Evolutionary conservation across 2,888 invertebrate species (phyloP), one percentile per base, ranked within the genome.

Genomic region (Scaptodrosophila latifasciaeformis): DNA sequence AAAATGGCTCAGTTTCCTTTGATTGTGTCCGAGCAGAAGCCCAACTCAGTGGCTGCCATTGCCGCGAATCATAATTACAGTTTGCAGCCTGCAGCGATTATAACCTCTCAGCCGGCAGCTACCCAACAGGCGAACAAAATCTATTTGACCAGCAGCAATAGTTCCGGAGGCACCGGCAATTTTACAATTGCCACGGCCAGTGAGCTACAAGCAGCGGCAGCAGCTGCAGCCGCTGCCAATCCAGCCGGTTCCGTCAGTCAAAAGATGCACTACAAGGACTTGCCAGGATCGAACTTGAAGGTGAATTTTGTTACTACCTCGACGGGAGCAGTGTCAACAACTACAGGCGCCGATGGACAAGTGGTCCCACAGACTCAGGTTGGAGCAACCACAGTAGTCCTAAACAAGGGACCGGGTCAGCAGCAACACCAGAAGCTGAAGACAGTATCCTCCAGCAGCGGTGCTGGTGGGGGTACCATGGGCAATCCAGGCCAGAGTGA

Each of bases 31-130:
- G 86, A 79, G 46, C 75, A 81, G 44, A 79, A 80, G 56, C 79
- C 80, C 47, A 84, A 84, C 19, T 82, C 83, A 7, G 83, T 85
- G 9, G 84, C 85, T 1, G 80, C 84, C 29, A 84, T 85, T 43
- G 84, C 85, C 1, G 82, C 86, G 12, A 86, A 86, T 59, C 86
- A 86, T 62, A 86, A 86, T 52, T 86, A 86, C 48, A 86, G 86
- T 49, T 54, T 86, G 46, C 85, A 86, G 52, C 85, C 86, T 10
- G 76, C 85, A 2, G 77, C 84, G n/a, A 84, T 84, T 17, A 85
- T 85, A 15, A 82, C 85, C 15, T 84, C 84, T 4, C 81, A 85
- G 13, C 84, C 84, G 49, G 76, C 82, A 40, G 70, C 70, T 9
- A 54, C 71, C 0, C 79, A 75, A 46, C 70, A 76, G 54, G 81